Percentiles rank a stretch among this genome's conserved stretches.
Conservation (phyloP, 2,113 vertebrate genomes). For the Phodopus roborovskii region DNA sequence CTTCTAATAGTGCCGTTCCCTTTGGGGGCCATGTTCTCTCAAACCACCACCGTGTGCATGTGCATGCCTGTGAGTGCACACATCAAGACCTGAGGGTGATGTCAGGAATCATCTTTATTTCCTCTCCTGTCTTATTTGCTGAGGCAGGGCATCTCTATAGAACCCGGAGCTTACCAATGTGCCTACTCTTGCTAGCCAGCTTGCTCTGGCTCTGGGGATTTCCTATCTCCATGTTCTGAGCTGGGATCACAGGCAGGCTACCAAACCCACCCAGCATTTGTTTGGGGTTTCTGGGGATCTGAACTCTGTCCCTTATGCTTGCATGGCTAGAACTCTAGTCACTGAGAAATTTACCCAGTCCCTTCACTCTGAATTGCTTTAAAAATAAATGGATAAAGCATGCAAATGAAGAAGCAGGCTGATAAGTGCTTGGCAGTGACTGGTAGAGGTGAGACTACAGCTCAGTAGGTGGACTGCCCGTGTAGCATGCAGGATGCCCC, state of each 20-base stretch:
- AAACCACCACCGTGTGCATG: not conserved
- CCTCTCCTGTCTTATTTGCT: not conserved
- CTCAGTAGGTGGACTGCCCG: not conserved
- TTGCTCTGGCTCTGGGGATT: not conserved
- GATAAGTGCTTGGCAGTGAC: fast-evolving
- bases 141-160: not conserved
- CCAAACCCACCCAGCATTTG: not conserved
- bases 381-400: not conserved
- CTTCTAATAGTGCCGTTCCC: too few relatives aligned
- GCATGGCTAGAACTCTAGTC: not conserved
- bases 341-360: not conserved
- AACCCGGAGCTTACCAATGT: too few relatives aligned
- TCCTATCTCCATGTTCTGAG: not conserved
- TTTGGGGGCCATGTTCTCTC: not conserved
- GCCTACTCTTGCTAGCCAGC: not conserved
- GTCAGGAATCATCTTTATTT: not conserved
- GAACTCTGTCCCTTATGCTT: not conserved
- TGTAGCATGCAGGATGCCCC: not conserved
- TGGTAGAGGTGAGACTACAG: not conserved
- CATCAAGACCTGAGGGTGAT: too few relatives aligned
- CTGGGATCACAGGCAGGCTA: not conserved
- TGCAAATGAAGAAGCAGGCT: not conserved
- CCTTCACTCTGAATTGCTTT: not conserved
- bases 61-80: not conserved
- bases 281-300: not conserved